These are phyloP conservation scores for Macquaria ambigua DNA, from an alignment of 2,113 vertebrate genomes.

Conservation along the genomic window DNA sequence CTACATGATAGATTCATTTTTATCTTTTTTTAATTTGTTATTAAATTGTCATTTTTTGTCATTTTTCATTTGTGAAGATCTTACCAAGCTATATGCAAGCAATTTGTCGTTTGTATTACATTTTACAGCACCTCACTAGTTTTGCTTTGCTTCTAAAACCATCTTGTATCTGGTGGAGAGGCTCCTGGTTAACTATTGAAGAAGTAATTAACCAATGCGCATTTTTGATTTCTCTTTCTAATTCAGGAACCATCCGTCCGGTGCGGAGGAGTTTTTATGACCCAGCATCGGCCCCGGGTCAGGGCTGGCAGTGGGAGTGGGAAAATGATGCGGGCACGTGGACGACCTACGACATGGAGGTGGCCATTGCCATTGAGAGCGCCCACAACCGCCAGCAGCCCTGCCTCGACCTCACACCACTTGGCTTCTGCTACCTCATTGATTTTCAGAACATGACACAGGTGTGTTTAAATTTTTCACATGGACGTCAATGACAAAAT, in stretches of 20 bases:
- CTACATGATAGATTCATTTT: not conserved
- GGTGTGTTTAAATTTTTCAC: slow-evolving; percentile 70
- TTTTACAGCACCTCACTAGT: not conserved
- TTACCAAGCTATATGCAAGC: not conserved
- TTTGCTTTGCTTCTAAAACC: not conserved
- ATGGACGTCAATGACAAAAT: not conserved
- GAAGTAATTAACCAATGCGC: not conserved
- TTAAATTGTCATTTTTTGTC: not conserved
- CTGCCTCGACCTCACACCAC: slow-evolving; percentile 94
- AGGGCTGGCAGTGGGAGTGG: slow-evolving; percentile 99
- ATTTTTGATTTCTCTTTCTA: not conserved
- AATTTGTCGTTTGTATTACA: no score
- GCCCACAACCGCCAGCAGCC: slow-evolving; percentile 94
- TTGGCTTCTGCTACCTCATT: slow-evolving; percentile 97
- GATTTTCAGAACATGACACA: slow-evolving; percentile 98
- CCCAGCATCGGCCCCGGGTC: slow-evolving; percentile 92
- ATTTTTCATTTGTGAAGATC: not conserved
- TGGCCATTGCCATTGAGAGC: slow-evolving; percentile 95
- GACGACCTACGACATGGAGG: slow-evolving; percentile 97
- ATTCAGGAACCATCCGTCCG: slow-evolving; percentile 92
- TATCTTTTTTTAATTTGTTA: not conserved
- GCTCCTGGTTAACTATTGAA: not conserved
- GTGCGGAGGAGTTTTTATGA: slow-evolving; percentile 96
- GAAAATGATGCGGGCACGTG: slow-evolving; percentile 94
- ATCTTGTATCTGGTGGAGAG: no score